Percentiles rank a stretch among this genome's conserved stretches.
Conservation (phyloP, 2,797 vertebrate genomes). For the Chiroxiphia lanceolata region DNA sequence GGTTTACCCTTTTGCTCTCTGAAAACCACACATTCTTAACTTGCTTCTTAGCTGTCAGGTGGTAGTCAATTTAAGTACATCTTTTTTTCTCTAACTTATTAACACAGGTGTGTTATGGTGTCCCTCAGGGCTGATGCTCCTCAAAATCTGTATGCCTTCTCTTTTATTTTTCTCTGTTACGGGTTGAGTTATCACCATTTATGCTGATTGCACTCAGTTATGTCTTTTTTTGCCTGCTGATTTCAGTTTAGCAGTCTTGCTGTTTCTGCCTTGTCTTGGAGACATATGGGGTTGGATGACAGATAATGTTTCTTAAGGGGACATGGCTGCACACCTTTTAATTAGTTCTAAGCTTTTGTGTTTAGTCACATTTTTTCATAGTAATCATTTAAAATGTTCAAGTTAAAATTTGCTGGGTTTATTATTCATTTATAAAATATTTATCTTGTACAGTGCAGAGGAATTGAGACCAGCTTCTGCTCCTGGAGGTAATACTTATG, state of each 20-base stretch:
- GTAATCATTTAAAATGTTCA: not conserved
- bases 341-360: slow-evolving; percentile 23
- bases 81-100: slow-evolving; percentile 34
- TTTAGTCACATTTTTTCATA: not conserved
- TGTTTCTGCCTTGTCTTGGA: slow-evolving; percentile 56
- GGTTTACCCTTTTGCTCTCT: not conserved
- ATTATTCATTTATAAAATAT: not conserved
- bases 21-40: not conserved
- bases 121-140: slow-evolving; percentile 31
- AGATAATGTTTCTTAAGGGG: slow-evolving; percentile 46
- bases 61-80: slow-evolving; percentile 25
- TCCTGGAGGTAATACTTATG: not conserved
- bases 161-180: slow-evolving; percentile 58
- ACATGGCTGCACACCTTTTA: slow-evolving; percentile 25
- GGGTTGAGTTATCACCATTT: slow-evolving; percentile 49
- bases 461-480: not conserved
- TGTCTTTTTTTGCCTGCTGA: slow-evolving; percentile 57
- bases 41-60: slow-evolving; percentile 25
- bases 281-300: slow-evolving; percentile 38
- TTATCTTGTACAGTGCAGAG: not conserved
- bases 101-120: slow-evolving; percentile 58
- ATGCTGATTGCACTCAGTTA: slow-evolving; percentile 49
- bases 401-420: not conserved
- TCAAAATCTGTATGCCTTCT: not conserved
- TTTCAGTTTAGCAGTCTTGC: slow-evolving; percentile 56